phyloP scores from a whole-genome alignment of 2,888 invertebrate genomes.

The Arrhopalites spinosus region DNA sequence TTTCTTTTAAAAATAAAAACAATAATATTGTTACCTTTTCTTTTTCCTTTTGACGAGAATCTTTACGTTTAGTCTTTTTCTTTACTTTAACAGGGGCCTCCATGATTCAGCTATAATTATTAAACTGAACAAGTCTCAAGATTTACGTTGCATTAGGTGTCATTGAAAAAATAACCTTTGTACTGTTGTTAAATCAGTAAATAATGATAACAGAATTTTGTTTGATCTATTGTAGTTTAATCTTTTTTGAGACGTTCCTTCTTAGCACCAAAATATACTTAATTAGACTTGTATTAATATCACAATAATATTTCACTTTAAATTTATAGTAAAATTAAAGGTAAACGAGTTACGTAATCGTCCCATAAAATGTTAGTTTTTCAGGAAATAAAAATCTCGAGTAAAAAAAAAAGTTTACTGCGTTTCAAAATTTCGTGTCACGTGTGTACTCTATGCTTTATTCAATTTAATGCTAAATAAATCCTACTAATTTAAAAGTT shows the following conservation, averaged over 20 bases:
- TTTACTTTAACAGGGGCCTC: conserved; percentile 16
- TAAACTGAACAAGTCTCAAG: background rate
- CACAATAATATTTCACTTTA: no score
- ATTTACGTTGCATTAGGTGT: background rate
- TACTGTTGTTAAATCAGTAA: background rate
- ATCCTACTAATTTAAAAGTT: no score
- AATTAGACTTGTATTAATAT: background rate
- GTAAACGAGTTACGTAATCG: background rate
- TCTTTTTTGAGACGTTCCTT: no score
- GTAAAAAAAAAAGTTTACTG: no score
- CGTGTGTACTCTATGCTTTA: no score
- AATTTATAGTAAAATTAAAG: no score
- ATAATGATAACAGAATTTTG: background rate
- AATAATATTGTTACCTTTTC: background rate
- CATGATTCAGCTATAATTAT: background rate
- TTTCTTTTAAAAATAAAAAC: background rate
- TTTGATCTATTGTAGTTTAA: no score
- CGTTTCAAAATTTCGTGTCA: no score
- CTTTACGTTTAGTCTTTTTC: conserved; percentile 9
- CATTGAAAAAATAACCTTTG: background rate
- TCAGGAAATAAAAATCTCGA: no score
- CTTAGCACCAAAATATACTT: no score
- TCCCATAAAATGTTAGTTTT: no score
- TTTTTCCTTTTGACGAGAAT: background rate
- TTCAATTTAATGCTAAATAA: no score